These are phyloP conservation scores for Sphinx pinastri DNA, from an alignment of 2,888 invertebrate genomes.

Conservation along the genomic window DNA sequence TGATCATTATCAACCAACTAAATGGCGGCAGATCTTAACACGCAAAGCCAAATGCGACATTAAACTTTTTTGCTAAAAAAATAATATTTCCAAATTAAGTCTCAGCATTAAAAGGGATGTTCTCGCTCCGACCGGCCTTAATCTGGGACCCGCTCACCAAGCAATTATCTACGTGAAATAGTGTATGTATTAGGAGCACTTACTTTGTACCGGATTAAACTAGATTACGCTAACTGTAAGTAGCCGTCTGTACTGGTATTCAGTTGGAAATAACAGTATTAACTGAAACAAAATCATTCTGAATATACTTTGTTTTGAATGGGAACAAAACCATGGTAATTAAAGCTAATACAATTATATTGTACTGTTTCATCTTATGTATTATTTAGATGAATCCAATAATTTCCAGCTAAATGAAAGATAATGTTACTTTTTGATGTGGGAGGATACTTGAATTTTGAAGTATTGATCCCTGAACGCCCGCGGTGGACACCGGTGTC, in stretches of 20 bases:
- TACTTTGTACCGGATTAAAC: slow-evolving; percentile 73
- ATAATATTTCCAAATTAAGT: slow-evolving; percentile 26
- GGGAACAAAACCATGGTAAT: slow-evolving; percentile 6
- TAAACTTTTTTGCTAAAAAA: slow-evolving; percentile 2
- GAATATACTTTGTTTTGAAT: slow-evolving; percentile 33
- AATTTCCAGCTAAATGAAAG: neutral
- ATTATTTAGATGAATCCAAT: neutral
- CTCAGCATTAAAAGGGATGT: slow-evolving; percentile 53
- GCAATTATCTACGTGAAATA: slow-evolving; percentile 81
- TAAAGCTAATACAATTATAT: neutral
- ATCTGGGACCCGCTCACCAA: slow-evolving; percentile 65
- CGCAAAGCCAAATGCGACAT: neutral
- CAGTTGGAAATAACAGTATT: slow-evolving; percentile 55
- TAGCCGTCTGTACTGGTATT: slow-evolving; percentile 59
- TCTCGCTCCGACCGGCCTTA: slow-evolving; percentile 54
- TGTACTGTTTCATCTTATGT: neutral
- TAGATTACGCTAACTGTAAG: slow-evolving; percentile 72
- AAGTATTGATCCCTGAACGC: too few relatives aligned
- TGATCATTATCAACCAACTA: neutral
- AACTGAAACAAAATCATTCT: slow-evolving; percentile 37
- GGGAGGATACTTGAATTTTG: too few relatives aligned
- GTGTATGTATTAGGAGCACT: slow-evolving; percentile 74
- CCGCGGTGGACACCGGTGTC: too few relatives aligned
- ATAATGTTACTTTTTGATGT: neutral
- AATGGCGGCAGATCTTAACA: neutral